Evolutionary conservation across 1,140 invertebrate species (phyloP).

Genomic region (Nephila pilipes): DNA sequence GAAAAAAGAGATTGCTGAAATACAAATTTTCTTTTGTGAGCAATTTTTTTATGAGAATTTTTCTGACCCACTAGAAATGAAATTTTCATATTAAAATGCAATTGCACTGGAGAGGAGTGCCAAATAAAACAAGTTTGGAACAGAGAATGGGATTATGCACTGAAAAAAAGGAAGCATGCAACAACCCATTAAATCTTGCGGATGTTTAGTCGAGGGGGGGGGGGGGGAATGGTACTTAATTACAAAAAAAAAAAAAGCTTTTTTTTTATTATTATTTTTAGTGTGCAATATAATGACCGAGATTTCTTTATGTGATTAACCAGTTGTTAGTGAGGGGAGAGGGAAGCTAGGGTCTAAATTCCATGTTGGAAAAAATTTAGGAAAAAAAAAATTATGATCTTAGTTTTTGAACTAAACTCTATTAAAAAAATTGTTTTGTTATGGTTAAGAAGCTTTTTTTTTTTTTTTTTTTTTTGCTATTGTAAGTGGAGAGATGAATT

Average conservation of each 20-base stretch:
- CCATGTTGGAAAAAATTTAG: background rate
- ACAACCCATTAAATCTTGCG: conserved; percentile 42
- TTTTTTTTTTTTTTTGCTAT: too few relatives aligned
- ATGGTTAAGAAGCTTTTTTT: background rate
- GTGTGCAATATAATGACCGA: background rate
- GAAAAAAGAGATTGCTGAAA: too few relatives aligned
- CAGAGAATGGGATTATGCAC: background rate
- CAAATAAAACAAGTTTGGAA: conserved; percentile 8
- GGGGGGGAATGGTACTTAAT: conserved; percentile 25
- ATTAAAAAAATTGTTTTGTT: background rate
- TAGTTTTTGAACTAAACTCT: background rate
- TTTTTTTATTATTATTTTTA: conserved; percentile 8
- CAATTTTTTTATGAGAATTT: too few relatives aligned
- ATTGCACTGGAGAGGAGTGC: background rate
- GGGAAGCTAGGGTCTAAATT: background rate
- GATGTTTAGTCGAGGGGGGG: background rate
- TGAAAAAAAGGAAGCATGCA: conserved; percentile 17
- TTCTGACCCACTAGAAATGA: background rate
- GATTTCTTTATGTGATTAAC: background rate
- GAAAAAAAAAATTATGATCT: background rate
- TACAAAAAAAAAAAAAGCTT: conserved; percentile 35
- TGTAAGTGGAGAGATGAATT: too few relatives aligned
- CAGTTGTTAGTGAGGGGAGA: background rate
- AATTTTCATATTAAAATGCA: background rate
- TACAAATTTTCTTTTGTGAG: too few relatives aligned